phyloP scores from a whole-genome alignment of 2,797 vertebrate genomes.

The Spheniscus humboldti region DNA sequence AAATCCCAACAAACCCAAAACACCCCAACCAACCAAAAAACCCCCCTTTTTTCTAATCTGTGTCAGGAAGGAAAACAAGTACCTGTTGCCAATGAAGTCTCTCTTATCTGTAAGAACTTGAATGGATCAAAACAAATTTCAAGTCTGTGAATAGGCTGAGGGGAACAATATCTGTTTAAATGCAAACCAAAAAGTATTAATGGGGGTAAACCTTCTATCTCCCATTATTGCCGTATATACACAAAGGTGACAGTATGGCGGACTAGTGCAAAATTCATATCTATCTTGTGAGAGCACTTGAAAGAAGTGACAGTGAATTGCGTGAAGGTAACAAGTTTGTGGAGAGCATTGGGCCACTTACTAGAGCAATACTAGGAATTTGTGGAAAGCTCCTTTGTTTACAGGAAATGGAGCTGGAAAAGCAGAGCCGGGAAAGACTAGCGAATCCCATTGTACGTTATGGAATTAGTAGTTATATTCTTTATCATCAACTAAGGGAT shows the following conservation, averaged over 20 bases:
- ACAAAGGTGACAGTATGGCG: not conserved
- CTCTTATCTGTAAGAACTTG: not conserved
- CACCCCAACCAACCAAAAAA: not conserved
- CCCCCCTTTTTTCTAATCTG: not conserved
- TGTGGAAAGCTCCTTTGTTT: not conserved
- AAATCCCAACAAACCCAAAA: not conserved
- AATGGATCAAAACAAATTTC: not conserved
- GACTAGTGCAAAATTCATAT: not conserved
- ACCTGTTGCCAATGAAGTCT: not conserved
- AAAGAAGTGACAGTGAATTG: not conserved
- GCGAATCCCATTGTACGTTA: rapidly evolving
- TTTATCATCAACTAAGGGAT: not conserved
- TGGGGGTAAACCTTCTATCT: not conserved
- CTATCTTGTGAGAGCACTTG: not conserved
- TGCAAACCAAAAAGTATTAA: not conserved
- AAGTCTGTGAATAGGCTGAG: not conserved
- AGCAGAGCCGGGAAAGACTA: not conserved
- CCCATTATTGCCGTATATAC: not conserved
- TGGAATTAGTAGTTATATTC: not conserved
- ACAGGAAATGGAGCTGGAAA: not conserved
- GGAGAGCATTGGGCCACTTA: not conserved
- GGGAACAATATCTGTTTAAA: not conserved
- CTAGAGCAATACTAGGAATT: not conserved
- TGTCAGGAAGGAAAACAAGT: not conserved
- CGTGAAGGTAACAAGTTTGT: not conserved